A percentile compares a stretch with the other conserved stretches of the same genome.
phyloP scores from a whole-genome alignment of 1,140 invertebrate species.

The Neodiprion virginianus region DNA sequence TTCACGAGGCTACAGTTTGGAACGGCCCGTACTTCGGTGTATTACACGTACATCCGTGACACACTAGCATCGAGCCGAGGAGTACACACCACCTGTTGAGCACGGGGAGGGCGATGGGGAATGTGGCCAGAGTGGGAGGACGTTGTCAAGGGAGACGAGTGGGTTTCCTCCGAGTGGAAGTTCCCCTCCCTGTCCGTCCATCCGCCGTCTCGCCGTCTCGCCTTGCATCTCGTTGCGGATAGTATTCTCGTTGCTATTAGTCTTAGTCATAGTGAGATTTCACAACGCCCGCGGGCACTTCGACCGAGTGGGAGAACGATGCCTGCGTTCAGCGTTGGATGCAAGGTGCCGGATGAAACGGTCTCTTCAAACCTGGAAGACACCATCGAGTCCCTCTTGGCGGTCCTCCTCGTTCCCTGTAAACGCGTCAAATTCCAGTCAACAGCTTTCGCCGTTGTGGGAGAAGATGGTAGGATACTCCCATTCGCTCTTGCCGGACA shows the following conservation, averaged over 20 bases:
- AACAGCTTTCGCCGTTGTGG: constrained; percentile 15
- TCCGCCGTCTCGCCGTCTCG: background rate
- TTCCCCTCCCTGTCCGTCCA: background rate
- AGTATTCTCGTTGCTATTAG: background rate
- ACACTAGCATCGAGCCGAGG: background rate
- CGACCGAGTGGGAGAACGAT: too few species aligned
- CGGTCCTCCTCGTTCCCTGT: too few species aligned
- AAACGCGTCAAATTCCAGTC: too few species aligned
- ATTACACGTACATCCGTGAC: too few species aligned
- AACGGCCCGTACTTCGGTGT: background rate
- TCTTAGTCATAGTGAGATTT: background rate
- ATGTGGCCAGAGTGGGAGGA: background rate
- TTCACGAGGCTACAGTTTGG: background rate
- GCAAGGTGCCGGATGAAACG: too few species aligned
- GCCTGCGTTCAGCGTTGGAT: too few species aligned
- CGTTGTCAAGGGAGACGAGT: background rate
- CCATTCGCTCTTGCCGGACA: constrained; percentile 16
- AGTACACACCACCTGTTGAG: background rate
- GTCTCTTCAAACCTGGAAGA: too few species aligned
- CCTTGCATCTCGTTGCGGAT: background rate
- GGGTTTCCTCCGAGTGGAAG: background rate
- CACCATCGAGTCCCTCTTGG: too few species aligned
- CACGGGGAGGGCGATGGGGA: background rate
- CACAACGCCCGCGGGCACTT: background rate
- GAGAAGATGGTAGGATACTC: constrained; percentile 24